These are phyloP conservation scores for Zootermopsis nevadensis DNA, from an alignment of 2,888 invertebrate species.

Conservation along the genomic window DNA sequence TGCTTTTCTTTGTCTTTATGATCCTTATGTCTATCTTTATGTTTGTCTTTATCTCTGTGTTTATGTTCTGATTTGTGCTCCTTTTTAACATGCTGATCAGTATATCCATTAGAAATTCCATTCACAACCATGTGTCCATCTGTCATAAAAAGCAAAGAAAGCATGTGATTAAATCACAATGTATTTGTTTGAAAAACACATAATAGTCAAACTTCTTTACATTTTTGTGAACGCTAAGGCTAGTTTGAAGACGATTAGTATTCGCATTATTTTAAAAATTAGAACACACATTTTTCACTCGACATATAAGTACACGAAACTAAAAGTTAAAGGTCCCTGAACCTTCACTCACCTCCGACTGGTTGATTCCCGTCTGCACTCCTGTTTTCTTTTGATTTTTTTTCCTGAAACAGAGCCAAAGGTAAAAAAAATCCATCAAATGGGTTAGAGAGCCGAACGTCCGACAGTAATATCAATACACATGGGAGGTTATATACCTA, in stretches of 20 bases:
- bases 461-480: not conserved
- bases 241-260: not conserved
- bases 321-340: conserved; percentile 25
- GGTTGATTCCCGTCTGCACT: conserved; percentile 61
- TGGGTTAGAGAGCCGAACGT: not conserved
- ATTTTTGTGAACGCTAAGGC: not conserved
- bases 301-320: not conserved
- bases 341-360: conserved; percentile 58
- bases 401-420: conserved; percentile 60
- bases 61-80: conserved; percentile 69
- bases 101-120: conserved; percentile 84
- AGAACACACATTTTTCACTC: not conserved
- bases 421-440: not conserved
- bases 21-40: conserved; percentile 64
- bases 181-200: conserved; percentile 31
- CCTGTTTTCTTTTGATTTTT: conserved; percentile 61
- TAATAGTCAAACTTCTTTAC: not conserved
- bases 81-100: conserved; percentile 64
- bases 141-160: conserved; percentile 27
- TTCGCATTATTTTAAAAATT: not conserved
- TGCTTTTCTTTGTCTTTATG: conserved; percentile 66
- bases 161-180: not conserved
- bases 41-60: conserved; percentile 60
- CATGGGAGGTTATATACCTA: not conserved
- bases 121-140: conserved; percentile 67